Evolutionary conservation across 2,113 vertebrate species (phyloP), one percentile per base, ranked within the genome.

Genomic region (Ornithorhynchus anatinus): DNA sequence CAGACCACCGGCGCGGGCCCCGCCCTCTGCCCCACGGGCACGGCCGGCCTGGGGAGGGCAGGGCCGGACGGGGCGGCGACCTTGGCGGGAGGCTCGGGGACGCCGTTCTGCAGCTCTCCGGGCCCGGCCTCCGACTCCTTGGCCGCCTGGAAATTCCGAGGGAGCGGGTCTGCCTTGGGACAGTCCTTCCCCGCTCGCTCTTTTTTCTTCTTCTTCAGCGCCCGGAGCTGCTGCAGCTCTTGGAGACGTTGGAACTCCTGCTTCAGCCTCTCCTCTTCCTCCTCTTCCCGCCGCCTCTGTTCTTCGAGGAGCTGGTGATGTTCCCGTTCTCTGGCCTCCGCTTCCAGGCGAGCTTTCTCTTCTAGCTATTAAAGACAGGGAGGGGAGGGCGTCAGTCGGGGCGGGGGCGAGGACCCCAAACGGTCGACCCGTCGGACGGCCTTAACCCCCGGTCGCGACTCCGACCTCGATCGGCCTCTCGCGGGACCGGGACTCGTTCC

Each of bases 191-290:
- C 91, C 3, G 90, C 86, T 73, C 94, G 91, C 23, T 98, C 97
- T 84, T 95, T 97, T 92, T 94, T 98, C 94, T 98, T 99, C 93
- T 99, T 98, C 87, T 97, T 98, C 35, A 93, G 90, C 5, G 93
- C 91, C 2, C 93, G 88, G 53, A 96, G 89, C 27, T 96, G 96
- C 80, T 96, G 96, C 42, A 96, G 92, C 80, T 97, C 96, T 62
- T 96, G 96, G 69, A 99, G 92, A 33, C 94, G 90, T 2, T 94
- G 94, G 2, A 97, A 84, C 59, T 97, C 96, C 54, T 94, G 95
- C 72, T 97, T 94, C 50, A 99, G 93, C 2, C 88, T 94, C 29
- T 92, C 95, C 0, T 92, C 90, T 8, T 96, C 95, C 35, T 96
- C 95, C 53, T 95, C 95, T 42, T 90, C 90, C 45, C 79, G 88